Base-by-base conservation (phyloP, 2,797 vertebrate species). In the Miichthys miiuy region DNA sequence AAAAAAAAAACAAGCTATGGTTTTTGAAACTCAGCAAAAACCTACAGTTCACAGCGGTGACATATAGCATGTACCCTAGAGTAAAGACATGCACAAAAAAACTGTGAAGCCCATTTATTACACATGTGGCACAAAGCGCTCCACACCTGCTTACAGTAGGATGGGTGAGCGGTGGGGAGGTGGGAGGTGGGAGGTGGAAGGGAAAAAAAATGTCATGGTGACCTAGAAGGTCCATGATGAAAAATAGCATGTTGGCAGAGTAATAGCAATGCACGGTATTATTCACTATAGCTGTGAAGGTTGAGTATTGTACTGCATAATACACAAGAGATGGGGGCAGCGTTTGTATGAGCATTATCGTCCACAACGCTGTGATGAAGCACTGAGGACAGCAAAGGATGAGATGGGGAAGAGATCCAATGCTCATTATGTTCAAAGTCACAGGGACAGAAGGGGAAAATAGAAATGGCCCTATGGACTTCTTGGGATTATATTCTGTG, bases 151-250 rank as follows among this genome's bases (percentile, higher is more conserved):
- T 68, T 47, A 62, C 1, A 48, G 65, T 56, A 72, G 87, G 79
- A 81, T 38, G 42, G 71, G 55, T 57, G 71, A 85, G 61, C 50
- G n/a, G 65, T 13, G 73, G 56, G 66, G 56, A 82, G 65, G 52
- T 23, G 68, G 66, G 56, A 82, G 65, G 52, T 23, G 68, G 66
- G 72, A 79, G 74, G 73, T 72, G 79, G 68, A 60, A 69, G 68
- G 75, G 34, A 34, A 87, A 79, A 27, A 80, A 80, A 92, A 93
- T 85, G 90, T 94, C 92, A 92, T 4, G 17, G 75, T 92, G 92
- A 94, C 92, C 90, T 91, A 88, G 77, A 89, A 91, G 84, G 80
- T 54, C 83, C 69, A 8, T 34, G 56, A 87, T 90, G 87, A 92
- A 91, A 89, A 92, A 92, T 87, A 77, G 76, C 46, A 14, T 77